Evolutionary conservation across 2,113 vertebrate genomes (phyloP).

Genomic region (Pteropus alecto): DNA sequence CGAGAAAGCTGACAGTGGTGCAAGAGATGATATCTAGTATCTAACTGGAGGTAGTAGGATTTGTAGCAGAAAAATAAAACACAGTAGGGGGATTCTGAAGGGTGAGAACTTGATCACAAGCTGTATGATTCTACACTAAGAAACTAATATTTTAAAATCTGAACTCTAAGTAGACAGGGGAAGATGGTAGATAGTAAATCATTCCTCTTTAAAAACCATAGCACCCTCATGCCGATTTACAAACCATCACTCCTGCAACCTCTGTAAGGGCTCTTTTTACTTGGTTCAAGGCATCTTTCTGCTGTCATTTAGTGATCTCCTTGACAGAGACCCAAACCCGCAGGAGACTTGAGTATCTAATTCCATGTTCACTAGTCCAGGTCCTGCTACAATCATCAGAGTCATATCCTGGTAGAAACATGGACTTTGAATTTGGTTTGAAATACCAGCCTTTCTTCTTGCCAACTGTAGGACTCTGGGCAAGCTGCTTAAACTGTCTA

Average conservation of each 20-base stretch:
- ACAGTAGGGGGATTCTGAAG: background rate
- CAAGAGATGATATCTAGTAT: background rate
- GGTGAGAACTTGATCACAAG: background rate
- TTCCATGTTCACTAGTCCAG: background rate
- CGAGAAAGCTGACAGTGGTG: background rate
- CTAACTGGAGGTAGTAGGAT: background rate
- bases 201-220: background rate
- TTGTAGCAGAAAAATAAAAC: background rate
- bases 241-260: background rate
- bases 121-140: background rate
- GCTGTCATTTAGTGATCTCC: background rate
- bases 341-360: background rate
- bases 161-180: background rate
- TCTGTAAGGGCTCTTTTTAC: background rate
- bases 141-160: conserved; percentile 2
- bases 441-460: background rate
- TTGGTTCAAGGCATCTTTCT: background rate
- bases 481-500: background rate
- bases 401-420: background rate
- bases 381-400: background rate
- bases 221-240: background rate
- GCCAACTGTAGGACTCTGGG: background rate
- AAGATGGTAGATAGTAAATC: background rate
- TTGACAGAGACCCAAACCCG: background rate
- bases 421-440: background rate